These are phyloP conservation scores for Labroides dimidiatus DNA, from an alignment of 2,797 vertebrate genomes.

Conservation along the genomic window DNA sequence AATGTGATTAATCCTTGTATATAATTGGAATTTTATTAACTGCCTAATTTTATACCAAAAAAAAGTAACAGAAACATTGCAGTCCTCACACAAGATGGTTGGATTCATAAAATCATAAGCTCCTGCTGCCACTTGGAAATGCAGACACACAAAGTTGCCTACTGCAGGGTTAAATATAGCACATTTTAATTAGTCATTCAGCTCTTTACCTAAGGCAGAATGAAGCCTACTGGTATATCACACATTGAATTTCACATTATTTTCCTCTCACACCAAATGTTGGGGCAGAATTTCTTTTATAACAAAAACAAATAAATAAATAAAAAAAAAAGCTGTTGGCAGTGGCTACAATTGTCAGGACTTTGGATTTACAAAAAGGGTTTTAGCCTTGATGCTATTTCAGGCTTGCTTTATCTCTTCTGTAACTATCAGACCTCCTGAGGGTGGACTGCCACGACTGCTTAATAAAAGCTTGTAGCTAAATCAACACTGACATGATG, in stretches of 20 bases:
- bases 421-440: constrained; percentile 38
- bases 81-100: not conserved
- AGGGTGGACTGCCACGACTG: constrained; percentile 18
- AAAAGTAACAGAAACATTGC: not conserved
- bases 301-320: constrained; percentile 15
- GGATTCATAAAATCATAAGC: constrained; percentile 21
- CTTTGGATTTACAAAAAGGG: constrained; percentile 4
- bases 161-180: constrained; percentile 55
- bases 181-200: constrained; percentile 55
- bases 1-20: not conserved
- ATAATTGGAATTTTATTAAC: too few species aligned
- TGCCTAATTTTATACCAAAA: not conserved
- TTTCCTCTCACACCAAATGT: constrained; percentile 25
- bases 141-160: constrained; percentile 35
- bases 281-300: constrained; percentile 12
- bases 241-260: constrained; percentile 43
- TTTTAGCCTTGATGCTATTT: constrained; percentile 36
- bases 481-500: constrained; percentile 39
- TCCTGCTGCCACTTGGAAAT: constrained; percentile 31
- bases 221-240: constrained; percentile 36
- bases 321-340: constrained; percentile 8
- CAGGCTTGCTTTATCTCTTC: constrained; percentile 20
- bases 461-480: constrained; percentile 50
- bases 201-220: constrained; percentile 46
- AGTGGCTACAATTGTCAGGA: not conserved